Conservation (phyloP, 1,140 invertebrate genomes). For the Galendromus occidentalis region DNA sequence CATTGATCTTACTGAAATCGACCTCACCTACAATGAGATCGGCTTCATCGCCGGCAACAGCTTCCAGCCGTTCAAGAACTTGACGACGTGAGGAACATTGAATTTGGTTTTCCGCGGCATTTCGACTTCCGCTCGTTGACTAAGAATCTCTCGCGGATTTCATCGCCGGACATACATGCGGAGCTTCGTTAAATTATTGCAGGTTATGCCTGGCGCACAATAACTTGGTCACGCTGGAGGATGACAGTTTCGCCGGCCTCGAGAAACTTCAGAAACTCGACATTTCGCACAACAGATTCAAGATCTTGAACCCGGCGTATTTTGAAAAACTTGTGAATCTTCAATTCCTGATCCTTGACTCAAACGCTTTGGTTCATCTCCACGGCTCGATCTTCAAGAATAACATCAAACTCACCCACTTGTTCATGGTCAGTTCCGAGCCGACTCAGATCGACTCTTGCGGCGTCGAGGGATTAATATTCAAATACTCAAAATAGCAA, state of each 20-base stretch:
- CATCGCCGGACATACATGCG: too few relatives aligned
- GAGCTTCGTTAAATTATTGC: too few relatives aligned
- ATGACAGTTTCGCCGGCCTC: background rate
- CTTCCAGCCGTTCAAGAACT: background rate
- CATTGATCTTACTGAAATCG: background rate
- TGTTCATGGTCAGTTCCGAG: background rate
- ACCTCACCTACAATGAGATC: constrained; percentile 8
- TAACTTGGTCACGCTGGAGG: background rate
- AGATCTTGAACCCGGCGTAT: background rate
- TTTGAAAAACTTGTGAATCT: background rate
- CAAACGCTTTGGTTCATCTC: background rate
- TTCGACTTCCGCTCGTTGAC: too few relatives aligned
- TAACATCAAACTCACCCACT: background rate
- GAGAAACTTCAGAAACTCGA: background rate
- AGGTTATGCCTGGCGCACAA: background rate
- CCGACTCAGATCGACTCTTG: background rate
- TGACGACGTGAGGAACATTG: background rate
- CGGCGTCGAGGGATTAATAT: too few relatives aligned
- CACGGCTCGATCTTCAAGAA: constrained; percentile 1
- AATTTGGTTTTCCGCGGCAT: too few relatives aligned
- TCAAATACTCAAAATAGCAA: background rate
- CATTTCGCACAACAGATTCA: background rate
- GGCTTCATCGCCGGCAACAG: background rate
- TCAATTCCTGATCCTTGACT: background rate
- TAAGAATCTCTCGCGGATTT: too few relatives aligned